A percentile compares a stretch with the other conserved stretches of the same genome.
Conservation (phyloP, 1,140 invertebrate genomes). For the Atta cephalotes region DNA sequence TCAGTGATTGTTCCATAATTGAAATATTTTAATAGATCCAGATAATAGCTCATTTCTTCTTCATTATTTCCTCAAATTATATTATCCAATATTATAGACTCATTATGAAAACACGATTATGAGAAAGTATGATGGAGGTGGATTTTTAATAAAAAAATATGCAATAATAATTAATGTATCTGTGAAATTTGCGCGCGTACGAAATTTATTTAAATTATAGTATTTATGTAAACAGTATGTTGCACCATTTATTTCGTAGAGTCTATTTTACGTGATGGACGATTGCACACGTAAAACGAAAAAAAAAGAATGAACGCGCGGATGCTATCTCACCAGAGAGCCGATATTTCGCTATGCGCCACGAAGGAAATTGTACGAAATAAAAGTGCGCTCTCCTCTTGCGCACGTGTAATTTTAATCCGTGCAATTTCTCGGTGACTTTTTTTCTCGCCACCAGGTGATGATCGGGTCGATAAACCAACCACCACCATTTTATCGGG, state of each 20-base stretch:
- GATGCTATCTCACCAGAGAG: constrained; percentile 36
- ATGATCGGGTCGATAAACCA: constrained; percentile 57
- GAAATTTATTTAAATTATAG: constrained; percentile 39
- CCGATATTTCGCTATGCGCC: constrained; percentile 30
- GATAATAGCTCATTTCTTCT: background rate
- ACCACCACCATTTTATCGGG: constrained; percentile 53
- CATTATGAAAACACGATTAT: background rate
- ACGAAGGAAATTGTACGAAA: constrained; percentile 46
- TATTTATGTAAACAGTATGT: background rate
- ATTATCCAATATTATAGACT: background rate
- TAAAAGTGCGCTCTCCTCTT: constrained; percentile 30
- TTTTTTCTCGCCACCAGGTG: constrained; percentile 36
- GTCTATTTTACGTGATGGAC: constrained; percentile 14
- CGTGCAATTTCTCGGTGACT: constrained; percentile 46
- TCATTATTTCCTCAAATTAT: background rate
- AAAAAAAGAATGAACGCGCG: background rate
- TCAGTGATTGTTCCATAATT: background rate
- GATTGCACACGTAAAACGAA: background rate
- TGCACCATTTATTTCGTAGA: background rate
- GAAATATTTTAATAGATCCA: background rate
- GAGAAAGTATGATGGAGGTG: background rate
- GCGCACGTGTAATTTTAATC: constrained; percentile 53
- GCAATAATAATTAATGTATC: background rate
- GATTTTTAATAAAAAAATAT: background rate
- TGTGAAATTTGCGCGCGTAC: background rate